Evolutionary conservation across 2,888 invertebrate species (phyloP).

Genomic region (Drosophila vallismaia): DNA sequence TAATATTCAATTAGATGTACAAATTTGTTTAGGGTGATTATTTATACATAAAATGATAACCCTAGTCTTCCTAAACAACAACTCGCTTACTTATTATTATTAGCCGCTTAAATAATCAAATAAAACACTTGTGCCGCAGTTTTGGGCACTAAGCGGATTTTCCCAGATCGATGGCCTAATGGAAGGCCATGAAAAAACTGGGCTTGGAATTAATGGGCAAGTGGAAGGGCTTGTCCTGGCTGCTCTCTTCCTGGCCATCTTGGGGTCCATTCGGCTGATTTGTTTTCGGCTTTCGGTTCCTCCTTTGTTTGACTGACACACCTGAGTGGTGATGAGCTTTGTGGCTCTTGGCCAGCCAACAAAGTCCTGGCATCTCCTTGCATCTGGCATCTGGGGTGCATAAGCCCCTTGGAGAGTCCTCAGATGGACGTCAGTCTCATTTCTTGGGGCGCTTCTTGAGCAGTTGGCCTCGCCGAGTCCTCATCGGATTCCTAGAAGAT

Average conservation of each 20-base stretch:
- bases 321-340: slow-evolving; percentile 63
- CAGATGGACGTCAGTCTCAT: slow-evolving; percentile 36
- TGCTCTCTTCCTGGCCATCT: slow-evolving; percentile 24
- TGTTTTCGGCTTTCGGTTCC: slow-evolving; percentile 15
- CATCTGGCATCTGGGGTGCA: slow-evolving; percentile 4
- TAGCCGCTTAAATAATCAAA: slow-evolving; percentile 20
- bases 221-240: slow-evolving; percentile 16
- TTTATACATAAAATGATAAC: neutral
- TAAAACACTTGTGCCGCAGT: slow-evolving; percentile 11
- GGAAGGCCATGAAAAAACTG: slow-evolving; percentile 12
- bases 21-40: neutral
- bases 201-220: slow-evolving; percentile 23
- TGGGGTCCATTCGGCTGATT: slow-evolving; percentile 12
- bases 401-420: slow-evolving; percentile 35
- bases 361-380: slow-evolving; percentile 47
- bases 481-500: slow-evolving; percentile 43
- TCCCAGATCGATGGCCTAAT: slow-evolving; percentile 14
- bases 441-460: slow-evolving; percentile 40
- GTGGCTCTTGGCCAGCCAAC: slow-evolving; percentile 51
- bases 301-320: slow-evolving; percentile 51
- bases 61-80: neutral
- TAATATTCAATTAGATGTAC: neutral
- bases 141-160: slow-evolving; percentile 35
- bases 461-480: slow-evolving; percentile 54
- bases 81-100: slow-evolving; percentile 10